phyloP scores from a whole-genome alignment of 2,113 vertebrate species.

The Grammomys dolichurus region DNA sequence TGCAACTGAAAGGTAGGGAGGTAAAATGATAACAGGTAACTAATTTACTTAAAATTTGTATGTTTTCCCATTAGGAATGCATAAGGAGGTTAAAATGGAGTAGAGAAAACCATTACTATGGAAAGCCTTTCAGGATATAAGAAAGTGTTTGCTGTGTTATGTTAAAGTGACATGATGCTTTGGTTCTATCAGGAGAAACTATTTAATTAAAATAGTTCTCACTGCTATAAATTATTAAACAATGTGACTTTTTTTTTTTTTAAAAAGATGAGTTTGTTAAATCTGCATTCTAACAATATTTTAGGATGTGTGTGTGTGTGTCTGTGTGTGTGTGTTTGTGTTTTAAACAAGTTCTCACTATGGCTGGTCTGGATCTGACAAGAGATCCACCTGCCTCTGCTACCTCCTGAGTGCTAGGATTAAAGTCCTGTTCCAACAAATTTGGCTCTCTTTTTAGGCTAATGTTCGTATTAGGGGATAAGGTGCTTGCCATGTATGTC shows the following conservation, averaged over 20 bases:
- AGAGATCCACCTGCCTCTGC: background rate
- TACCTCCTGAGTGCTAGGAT: background rate
- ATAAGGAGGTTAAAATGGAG: background rate
- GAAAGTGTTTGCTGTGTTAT: background rate
- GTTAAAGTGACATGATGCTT: constrained; percentile 7
- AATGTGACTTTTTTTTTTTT: constrained; percentile 10
- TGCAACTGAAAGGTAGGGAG: background rate
- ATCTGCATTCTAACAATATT: constrained; percentile 33
- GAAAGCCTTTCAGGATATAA: constrained; percentile 37
- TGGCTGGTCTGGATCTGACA: background rate
- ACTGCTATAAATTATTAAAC: background rate
- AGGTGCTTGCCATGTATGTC: constrained; percentile 26
- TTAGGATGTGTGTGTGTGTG: background rate
- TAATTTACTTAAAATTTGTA: constrained; percentile 29
- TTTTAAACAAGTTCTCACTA: background rate
- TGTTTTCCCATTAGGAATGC: constrained; percentile 30
- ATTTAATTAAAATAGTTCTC: constrained; percentile 24
- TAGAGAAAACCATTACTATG: background rate
- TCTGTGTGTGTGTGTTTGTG: background rate
- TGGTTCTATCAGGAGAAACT: background rate
- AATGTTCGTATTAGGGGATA: constrained; percentile 12
- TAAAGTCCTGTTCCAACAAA: background rate
- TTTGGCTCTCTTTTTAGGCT: constrained; percentile 28
- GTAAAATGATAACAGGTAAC: background rate
- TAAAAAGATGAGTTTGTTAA: background rate